These are phyloP conservation scores for Euplagia quadripunctaria DNA, from an alignment of 2,888 invertebrate genomes.

Conservation along the genomic window DNA sequence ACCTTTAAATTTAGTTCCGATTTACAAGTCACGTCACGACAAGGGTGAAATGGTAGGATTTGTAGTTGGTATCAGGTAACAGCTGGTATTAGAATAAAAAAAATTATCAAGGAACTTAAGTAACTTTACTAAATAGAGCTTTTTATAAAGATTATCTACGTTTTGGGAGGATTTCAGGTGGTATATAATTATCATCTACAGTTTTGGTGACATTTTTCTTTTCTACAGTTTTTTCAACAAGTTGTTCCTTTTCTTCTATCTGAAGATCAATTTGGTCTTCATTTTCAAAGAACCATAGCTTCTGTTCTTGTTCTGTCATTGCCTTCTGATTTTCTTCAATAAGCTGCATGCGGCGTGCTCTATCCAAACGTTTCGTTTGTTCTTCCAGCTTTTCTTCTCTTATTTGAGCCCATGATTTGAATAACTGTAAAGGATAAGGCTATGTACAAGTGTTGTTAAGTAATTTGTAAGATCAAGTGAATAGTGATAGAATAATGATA, in stretches of 20 bases:
- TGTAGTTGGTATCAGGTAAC: background rate
- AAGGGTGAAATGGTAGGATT: too few species aligned
- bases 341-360: conserved; percentile 82
- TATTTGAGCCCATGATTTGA: conserved; percentile 86
- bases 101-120: background rate
- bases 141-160: conserved; percentile 57
- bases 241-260: conserved; percentile 88
- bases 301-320: conserved; percentile 88
- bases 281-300: conserved; percentile 94
- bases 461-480: too few species aligned
- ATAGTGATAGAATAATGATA: too few species aligned
- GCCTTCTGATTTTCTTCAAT: conserved; percentile 85
- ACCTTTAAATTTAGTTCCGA: too few species aligned
- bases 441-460: background rate
- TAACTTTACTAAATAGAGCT: conserved; percentile 10
- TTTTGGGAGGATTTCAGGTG: conserved; percentile 89
- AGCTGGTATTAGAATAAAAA: background rate
- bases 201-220: conserved; percentile 82
- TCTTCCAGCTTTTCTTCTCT: conserved; percentile 87
- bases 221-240: conserved; percentile 59
- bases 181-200: conserved; percentile 89
- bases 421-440: conserved; percentile 71
- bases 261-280: conserved; percentile 91
- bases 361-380: conserved; percentile 87
- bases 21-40: too few species aligned